phyloP scores from a whole-genome alignment of 2,888 invertebrate species.

The Rhamphomyia laevipes region DNA sequence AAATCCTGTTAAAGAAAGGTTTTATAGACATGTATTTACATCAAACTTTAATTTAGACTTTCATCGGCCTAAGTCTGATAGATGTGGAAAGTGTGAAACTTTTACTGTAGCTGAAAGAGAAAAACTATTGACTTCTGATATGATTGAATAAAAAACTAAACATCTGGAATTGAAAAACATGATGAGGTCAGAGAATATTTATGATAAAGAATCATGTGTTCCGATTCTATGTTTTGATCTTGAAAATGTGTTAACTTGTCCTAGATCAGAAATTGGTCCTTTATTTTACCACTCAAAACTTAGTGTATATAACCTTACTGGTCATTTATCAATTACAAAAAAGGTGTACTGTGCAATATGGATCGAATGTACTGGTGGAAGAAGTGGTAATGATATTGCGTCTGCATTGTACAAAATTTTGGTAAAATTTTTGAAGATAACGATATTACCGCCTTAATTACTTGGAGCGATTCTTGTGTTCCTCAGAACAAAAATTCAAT shows the following conservation, averaged over 20 bases:
- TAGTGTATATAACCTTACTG: background rate
- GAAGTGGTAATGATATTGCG: background rate
- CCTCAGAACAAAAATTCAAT: slow-evolving; percentile 10
- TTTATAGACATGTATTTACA: slow-evolving; percentile 1
- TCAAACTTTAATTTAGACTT: slow-evolving; percentile 7
- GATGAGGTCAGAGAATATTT: slow-evolving; percentile 4
- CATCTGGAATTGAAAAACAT: background rate
- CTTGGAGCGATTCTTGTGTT: background rate
- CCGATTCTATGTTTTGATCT: background rate
- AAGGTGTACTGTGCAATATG: slow-evolving; percentile 7
- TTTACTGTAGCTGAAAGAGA: slow-evolving; percentile 4
- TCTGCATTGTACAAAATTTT: no score
- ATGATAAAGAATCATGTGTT: slow-evolving; percentile 2
- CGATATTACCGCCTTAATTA: no score
- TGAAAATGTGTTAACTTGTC: no score
- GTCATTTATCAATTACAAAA: slow-evolving; percentile 3
- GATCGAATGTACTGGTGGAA: slow-evolving; percentile 3
- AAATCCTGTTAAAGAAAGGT: background rate
- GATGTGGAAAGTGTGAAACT: slow-evolving; percentile 7
- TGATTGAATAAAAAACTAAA: slow-evolving; percentile 1
- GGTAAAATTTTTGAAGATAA: no score
- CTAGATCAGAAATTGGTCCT: no score
- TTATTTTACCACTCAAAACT: background rate
- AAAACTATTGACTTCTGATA: background rate
- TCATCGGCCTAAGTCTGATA: slow-evolving; percentile 7